Percentiles rank a stretch among this genome's conserved stretches.
phyloP scores from a whole-genome alignment of 2,797 vertebrate species.

The Myotis findleyi region DNA sequence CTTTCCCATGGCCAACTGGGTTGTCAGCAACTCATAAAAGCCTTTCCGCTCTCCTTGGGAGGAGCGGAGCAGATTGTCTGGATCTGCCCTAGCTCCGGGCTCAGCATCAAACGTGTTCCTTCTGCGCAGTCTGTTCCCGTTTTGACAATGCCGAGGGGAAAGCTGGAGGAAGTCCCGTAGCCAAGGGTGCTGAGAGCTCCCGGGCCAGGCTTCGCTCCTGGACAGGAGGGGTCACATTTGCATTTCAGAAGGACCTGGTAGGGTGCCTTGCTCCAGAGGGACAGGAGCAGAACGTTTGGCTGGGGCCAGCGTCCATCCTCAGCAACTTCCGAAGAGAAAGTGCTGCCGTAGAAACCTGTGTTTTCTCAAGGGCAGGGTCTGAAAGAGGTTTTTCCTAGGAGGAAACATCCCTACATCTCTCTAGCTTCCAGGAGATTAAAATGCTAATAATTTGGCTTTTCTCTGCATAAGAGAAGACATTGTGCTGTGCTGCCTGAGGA shows the following conservation, averaged over 20 bases:
- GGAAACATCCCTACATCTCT: neutral
- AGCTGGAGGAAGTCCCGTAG: constrained; percentile 87
- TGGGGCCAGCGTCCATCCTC: rapidly evolving
- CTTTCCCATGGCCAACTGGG: constrained; percentile 48
- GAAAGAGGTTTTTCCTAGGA: neutral
- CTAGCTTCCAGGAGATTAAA: constrained; percentile 1
- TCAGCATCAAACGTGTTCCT: constrained; percentile 90
- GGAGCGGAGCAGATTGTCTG: constrained; percentile 90
- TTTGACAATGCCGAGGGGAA: constrained; percentile 89
- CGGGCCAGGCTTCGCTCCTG: constrained; percentile 43
- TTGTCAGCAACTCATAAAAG: constrained; percentile 85
- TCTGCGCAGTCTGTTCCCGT: constrained; percentile 91
- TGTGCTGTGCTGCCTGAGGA: neutral
- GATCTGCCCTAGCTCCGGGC: constrained; percentile 90
- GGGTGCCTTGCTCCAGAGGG: neutral
- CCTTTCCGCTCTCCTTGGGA: constrained; percentile 86
- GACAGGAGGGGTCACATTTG: constrained; percentile 29
- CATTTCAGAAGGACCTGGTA: neutral
- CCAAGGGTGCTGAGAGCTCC: constrained; percentile 77
- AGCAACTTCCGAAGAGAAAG: neutral
- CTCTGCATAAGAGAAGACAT: neutral
- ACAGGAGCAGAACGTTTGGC: neutral
- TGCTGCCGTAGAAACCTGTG: neutral
- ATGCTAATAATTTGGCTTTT: neutral
- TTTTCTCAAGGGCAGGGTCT: neutral